A percentile compares a stretch with the other conserved stretches of the same genome.
phyloP scores from a whole-genome alignment of 2,888 invertebrate species.

The Agrenia bidenticulata region DNA sequence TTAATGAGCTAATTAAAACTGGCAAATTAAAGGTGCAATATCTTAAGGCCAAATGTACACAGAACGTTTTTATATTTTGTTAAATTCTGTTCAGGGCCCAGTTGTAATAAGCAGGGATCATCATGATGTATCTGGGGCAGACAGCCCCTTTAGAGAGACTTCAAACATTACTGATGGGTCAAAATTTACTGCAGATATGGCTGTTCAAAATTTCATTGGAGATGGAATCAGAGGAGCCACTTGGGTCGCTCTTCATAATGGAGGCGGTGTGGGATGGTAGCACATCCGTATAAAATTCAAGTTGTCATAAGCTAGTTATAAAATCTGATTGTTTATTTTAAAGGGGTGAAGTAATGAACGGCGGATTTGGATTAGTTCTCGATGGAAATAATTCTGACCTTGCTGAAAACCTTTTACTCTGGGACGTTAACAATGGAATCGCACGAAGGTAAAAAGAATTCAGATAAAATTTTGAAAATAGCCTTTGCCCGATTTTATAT shows the following conservation, averaged over 20 bases:
- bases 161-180: slow-evolving; percentile 66
- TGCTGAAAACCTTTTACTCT: slow-evolving; percentile 60
- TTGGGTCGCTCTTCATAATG: slow-evolving; percentile 65
- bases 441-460: slow-evolving; percentile 54
- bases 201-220: slow-evolving; percentile 64
- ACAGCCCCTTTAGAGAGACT: slow-evolving; percentile 65
- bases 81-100: slow-evolving; percentile 58
- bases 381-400: slow-evolving; percentile 61
- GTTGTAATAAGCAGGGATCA: slow-evolving; percentile 65
- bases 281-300: not conserved
- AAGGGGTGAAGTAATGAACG: slow-evolving; percentile 67
- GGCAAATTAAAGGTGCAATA: slow-evolving; percentile 58
- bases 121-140: slow-evolving; percentile 66
- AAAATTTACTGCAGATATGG: slow-evolving; percentile 64
- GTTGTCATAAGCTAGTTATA: not conserved
- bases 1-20: slow-evolving; percentile 61
- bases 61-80: no score
- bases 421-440: slow-evolving; percentile 67
- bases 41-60: no score
- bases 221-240: slow-evolving; percentile 65
- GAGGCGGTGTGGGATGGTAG: slow-evolving; percentile 63
- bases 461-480: not conserved
- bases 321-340: slow-evolving; percentile 20
- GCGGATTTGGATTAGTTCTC: slow-evolving; percentile 65
- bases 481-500: no score